Evolutionary conservation across 2,888 invertebrate genomes (phyloP), one percentile per base, ranked within the genome.

Genomic region (Tillus elongatus): DNA sequence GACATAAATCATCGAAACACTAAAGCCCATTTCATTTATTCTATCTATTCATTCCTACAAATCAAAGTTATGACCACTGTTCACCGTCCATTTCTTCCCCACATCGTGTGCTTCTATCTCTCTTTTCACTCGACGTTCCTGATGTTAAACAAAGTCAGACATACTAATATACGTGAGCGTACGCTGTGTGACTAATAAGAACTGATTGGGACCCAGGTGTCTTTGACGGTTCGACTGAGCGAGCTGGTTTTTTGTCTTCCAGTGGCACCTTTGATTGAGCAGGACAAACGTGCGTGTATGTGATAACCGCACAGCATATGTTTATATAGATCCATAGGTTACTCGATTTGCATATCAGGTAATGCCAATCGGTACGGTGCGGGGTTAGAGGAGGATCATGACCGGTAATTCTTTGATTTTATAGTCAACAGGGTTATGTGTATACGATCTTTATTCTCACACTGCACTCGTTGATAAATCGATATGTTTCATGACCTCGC

Each of bases 291-390:
- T n/a, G n/a, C n/a, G n/a, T n/a, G n/a, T n/a, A n/a, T 19, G 24
- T 19, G 24, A 19, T 6, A 19, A 19, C 24, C n/a, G 24, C 24
- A 8, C n/a, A n/a, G n/a, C n/a, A n/a, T n/a, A n/a, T n/a, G n/a
- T n/a, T n/a, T n/a, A n/a, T n/a, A n/a, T n/a, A n/a, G n/a, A 19
- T 19, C 24, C 39, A 42, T 40, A 35, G 40, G 42, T 42, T 37
- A 39, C 37, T 32, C 38, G 45, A 45, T 45, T 45, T 45, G 45
- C 45, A 45, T 45, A 45, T 45, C 45, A 45, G 43, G 41, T 45
- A 42, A 36, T 43, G 29, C 6, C 24, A n/a, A 19, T 19, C 24
- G 24, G 24, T n/a, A 19, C n/a, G n/a, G n/a, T n/a, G n/a, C n/a
- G n/a, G n/a, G n/a, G n/a, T n/a, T n/a, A n/a, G n/a, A n/a, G n/a